A percentile compares a stretch with the other conserved stretches of the same genome.
Conservation (phyloP, 2,888 invertebrate species). For the Opisthograptis luteolata region DNA sequence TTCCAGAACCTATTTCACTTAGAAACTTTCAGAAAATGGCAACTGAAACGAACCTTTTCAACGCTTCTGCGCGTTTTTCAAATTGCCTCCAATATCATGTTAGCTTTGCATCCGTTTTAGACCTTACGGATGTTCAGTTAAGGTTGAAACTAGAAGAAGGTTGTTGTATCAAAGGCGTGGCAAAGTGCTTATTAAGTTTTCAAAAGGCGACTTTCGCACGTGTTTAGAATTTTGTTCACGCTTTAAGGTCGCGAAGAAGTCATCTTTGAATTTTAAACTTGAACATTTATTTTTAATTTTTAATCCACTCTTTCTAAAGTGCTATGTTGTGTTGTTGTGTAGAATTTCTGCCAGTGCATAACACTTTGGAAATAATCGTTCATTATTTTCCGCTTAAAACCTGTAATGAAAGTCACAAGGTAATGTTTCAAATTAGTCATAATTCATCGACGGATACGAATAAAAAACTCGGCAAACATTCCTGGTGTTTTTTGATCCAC, state of each 20-base stretch:
- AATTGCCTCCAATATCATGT: background rate
- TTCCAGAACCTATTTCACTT: background rate
- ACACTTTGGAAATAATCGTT: no score
- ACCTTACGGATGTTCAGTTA: slow-evolving; percentile 9
- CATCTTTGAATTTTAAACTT: background rate
- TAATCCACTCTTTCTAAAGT: background rate
- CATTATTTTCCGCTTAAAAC: no score
- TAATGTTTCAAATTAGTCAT: no score
- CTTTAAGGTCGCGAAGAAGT: background rate
- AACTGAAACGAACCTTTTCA: background rate
- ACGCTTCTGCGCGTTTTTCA: background rate
- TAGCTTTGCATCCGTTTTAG: background rate
- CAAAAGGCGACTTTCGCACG: slow-evolving; percentile 24
- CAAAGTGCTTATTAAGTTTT: slow-evolving; percentile 32
- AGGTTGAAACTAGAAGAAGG: slow-evolving; percentile 1
- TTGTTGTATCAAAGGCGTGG: slow-evolving; percentile 21
- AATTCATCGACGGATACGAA: no score
- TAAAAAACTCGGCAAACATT: no score
- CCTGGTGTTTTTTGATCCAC: no score
- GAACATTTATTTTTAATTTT: background rate
- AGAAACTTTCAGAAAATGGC: slow-evolving; percentile 2
- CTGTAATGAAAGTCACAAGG: no score
- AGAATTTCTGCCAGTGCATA: no score
- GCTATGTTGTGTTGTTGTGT: background rate
- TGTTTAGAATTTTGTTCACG: slow-evolving; percentile 17